Evolutionary conservation across 1,140 invertebrate genomes (phyloP), one percentile per base, ranked within the genome.

Genomic region (Arion vulgaris): DNA sequence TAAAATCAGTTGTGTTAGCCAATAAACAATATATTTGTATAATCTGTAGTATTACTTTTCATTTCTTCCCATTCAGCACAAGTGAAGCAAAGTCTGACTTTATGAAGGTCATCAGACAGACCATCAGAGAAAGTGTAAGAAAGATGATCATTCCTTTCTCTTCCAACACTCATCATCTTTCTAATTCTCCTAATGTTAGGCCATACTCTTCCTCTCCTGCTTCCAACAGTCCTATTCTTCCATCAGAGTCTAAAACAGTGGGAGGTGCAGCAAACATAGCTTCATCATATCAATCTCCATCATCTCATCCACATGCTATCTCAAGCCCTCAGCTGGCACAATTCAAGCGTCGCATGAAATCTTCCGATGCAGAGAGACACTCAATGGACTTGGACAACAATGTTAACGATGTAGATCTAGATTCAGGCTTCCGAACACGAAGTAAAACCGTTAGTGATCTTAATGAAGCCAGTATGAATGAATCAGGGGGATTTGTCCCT

Each of bases 11-110:
- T n/a, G n/a, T n/a, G n/a, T n/a, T n/a, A n/a, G n/a, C n/a, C n/a
- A n/a, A n/a, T n/a, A n/a, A n/a, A n/a, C n/a, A n/a, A 23, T 57
- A 4, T 57, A 15, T 57, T 23, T 15, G 23, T 57, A 5, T 45
- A 45, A 11, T 57, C 51, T 57, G 19, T 15, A 4, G 15, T 17
- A 2, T 57, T 57, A 2, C 5, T 17, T 66, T 66, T 66, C 11
- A 32, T 66, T 66, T 28, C 17, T 28, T 66, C n/a, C 28, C 5
- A 28, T 94, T 26, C 92, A 98, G 97, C 92, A 98, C 97, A 41
- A 95, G 95, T 77, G 97, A 98, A 91, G 98, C 98, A 92, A 95
- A 98, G 86, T 98, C 98, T 92, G 97, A 97, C 85, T 98, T 99
- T 94, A 94, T 99, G 85, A 97, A 97, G 92, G 98, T 97, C 71